Conservation (phyloP, 2,888 invertebrate genomes). For the Flabesymbios commensalis region DNA sequence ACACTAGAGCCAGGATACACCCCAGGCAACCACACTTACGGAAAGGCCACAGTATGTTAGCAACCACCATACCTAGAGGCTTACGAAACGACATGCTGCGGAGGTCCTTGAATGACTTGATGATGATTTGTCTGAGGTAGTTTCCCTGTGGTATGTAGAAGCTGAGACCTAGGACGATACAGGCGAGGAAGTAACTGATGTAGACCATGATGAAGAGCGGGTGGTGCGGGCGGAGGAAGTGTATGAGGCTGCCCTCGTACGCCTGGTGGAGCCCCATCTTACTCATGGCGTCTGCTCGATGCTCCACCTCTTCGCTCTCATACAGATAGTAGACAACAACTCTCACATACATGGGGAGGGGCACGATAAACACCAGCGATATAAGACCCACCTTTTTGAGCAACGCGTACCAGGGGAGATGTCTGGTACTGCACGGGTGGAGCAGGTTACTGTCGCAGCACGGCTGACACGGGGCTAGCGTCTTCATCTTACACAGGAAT, state of each 20-base stretch:
- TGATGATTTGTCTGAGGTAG: too few species aligned
- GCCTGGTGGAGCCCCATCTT: constrained; percentile 33
- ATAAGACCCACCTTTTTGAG: constrained; percentile 40
- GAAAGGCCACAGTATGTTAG: constrained; percentile 54
- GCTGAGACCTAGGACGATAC: constrained; percentile 45
- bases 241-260: constrained; percentile 48
- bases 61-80: constrained; percentile 46
- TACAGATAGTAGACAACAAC: constrained; percentile 51
- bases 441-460: constrained; percentile 53
- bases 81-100: constrained; percentile 47
- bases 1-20: constrained; percentile 44
- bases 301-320: constrained; percentile 46
- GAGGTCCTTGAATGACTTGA: constrained; percentile 54
- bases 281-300: constrained; percentile 34
- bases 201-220: constrained; percentile 51
- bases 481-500: constrained; percentile 50
- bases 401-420: constrained; percentile 32
- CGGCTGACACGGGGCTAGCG: constrained; percentile 48
- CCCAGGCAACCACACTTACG: constrained; percentile 50
- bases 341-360: constrained; percentile 52
- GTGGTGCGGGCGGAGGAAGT: constrained; percentile 51
- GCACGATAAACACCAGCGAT: constrained; percentile 46
- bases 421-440: too few species aligned
- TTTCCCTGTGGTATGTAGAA: too few species aligned
- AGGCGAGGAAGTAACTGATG: constrained; percentile 47